A percentile compares a stretch with the other conserved stretches of the same genome.
phyloP scores from a whole-genome alignment of 1,140 invertebrate genomes.

The Mya arenaria region DNA sequence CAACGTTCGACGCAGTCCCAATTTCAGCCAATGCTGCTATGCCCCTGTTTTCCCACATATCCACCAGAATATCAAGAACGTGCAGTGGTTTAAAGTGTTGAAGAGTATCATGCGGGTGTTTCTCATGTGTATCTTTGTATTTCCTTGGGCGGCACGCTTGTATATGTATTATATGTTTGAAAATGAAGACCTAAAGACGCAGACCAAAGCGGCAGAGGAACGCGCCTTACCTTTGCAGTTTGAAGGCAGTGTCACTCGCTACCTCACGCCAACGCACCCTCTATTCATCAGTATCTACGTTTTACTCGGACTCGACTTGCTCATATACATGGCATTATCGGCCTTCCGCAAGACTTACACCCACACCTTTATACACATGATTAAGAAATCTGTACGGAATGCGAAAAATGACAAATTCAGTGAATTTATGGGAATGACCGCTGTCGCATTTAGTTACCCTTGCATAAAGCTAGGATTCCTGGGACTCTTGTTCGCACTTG shows the following conservation, averaged over 20 bases:
- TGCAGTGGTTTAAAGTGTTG: too few relatives aligned
- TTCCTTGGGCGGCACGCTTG: too few relatives aligned
- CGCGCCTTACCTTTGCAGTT: conserved; percentile 21
- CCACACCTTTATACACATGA: conserved; percentile 5
- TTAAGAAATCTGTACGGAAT: conserved; percentile 26
- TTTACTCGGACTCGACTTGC: conserved; percentile 7
- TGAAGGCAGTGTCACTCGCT: conserved; percentile 26
- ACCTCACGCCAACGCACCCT: conserved; percentile 23
- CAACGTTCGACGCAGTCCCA: too few relatives aligned
- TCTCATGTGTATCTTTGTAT: too few relatives aligned
- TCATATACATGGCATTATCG: not conserved
- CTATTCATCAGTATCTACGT: conserved; percentile 30
- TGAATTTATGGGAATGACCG: conserved; percentile 6
- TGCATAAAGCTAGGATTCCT: conserved; percentile 33
- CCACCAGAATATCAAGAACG: too few relatives aligned
- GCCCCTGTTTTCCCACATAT: too few relatives aligned
- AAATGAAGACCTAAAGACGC: conserved; percentile 22
- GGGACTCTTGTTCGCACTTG: conserved; percentile 34
- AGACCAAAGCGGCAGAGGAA: not conserved
- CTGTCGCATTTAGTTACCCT: not conserved
- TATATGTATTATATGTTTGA: too few relatives aligned
- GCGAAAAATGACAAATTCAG: conserved; percentile 20
- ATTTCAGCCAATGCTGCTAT: too few relatives aligned
- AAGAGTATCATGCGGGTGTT: too few relatives aligned
- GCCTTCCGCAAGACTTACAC: not conserved